Base-by-base conservation (phyloP, 2,888 invertebrate species). In the Erannis defoliaria region DNA sequence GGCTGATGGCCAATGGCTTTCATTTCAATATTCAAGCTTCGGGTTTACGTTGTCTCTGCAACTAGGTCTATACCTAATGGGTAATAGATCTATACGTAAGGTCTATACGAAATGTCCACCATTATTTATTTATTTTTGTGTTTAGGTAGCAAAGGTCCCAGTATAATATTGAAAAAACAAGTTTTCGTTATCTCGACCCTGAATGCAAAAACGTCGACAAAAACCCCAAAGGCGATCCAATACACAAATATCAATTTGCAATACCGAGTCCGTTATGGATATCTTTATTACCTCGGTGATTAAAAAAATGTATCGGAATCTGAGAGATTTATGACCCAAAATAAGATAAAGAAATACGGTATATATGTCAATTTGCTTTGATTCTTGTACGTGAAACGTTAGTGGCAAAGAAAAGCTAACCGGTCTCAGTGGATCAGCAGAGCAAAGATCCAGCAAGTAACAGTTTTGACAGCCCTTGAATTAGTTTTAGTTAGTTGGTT, bases 341-440 rank as follows among this genome's bases (percentile, higher is more conserved):
- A 79, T 79, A 79, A 76, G 79, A 77, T 77, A 73, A 66, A 64
- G 71, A 76, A 70, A 74, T 73, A 74, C 77, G 73, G 77, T 73
- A 75, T 73, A 70, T 72, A 57, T 69, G 71, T 70, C 64, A 68
- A 62, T 61, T 40, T 55, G 53, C 59, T 55, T 57, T 10, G 18
- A n/a, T n/a, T n/a, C n/a, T 46, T 10, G 16, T 31, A 31, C 12
- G 23, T 26, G 43, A 12, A 4, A 8, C 4, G 18, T 40, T n/a
- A 8, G 40, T 18, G 8, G 21, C 6, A 40, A 3, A 9, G 18
- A n/a, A n/a, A n/a, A n/a, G n/a, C n/a, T n/a, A n/a, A n/a, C n/a
- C n/a, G n/a, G n/a, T n/a, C 12, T 18, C 2, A 10, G 12, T 10
- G 12, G 40, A 40, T 40, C 19, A 40, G 40, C n/a, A n/a, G n/a